Evolutionary conservation across 2,797 vertebrate species (phyloP).

Genomic region (Calcarius lapponicus): DNA sequence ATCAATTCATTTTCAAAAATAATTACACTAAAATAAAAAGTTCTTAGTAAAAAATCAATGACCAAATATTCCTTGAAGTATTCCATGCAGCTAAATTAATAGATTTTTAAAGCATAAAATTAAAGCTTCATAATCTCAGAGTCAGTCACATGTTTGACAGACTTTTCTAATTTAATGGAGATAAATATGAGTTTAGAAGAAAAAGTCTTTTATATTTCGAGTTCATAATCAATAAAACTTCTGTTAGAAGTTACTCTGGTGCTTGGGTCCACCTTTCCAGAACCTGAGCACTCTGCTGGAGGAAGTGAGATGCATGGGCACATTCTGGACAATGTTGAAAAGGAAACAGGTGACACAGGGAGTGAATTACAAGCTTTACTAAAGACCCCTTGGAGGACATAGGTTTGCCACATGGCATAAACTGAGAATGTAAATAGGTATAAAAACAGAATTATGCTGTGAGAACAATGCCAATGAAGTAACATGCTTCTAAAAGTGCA

Average conservation of each 20-base stretch:
- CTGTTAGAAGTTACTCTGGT: neutral
- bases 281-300: neutral
- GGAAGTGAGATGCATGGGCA: neutral
- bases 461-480: neutral
- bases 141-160: neutral
- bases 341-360: fast-evolving
- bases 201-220: neutral
- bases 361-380: neutral
- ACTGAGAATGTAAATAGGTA: neutral
- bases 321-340: neutral
- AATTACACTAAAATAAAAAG: neutral
- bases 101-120: neutral
- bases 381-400: neutral
- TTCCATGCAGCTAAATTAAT: neutral
- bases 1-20: neutral
- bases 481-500: neutral
- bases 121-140: neutral
- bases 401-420: neutral
- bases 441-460: neutral
- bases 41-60: neutral
- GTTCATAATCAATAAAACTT: neutral
- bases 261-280: neutral
- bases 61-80: neutral
- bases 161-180: neutral
- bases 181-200: neutral